These are phyloP conservation scores for Drosophila erecta DNA, from an alignment of 1,140 invertebrate species.

Conservation along the genomic window DNA sequence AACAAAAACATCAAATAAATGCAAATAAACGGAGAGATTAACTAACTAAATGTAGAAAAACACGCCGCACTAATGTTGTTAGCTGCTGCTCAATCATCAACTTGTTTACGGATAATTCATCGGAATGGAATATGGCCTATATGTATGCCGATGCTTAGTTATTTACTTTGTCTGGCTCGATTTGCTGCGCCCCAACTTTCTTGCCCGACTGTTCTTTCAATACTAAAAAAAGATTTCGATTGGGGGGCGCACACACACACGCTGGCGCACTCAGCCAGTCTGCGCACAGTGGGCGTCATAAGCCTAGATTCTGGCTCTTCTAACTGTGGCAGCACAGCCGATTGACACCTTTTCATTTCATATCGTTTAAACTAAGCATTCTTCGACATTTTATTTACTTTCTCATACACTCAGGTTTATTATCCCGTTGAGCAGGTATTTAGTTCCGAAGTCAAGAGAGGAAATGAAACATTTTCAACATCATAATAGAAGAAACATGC, in stretches of 20 bases:
- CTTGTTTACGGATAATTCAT: conserved; percentile 16
- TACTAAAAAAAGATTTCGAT: conserved; percentile 57
- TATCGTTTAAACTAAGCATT: too few relatives aligned
- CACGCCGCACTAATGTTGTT: conserved; percentile 14
- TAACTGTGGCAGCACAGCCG: too few relatives aligned
- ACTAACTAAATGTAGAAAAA: conserved; percentile 2
- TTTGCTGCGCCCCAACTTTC: conserved; percentile 55
- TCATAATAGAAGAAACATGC: neutral
- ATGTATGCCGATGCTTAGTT: conserved; percentile 37
- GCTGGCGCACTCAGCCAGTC: conserved; percentile 29
- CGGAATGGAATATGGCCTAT: conserved; percentile 18
- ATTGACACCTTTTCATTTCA: too few relatives aligned
- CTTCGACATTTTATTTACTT: too few relatives aligned
- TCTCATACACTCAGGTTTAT: too few relatives aligned
- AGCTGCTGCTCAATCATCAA: conserved; percentile 9
- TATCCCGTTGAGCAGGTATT: too few relatives aligned
- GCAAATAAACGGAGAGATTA: conserved; percentile 10
- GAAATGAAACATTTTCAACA: too few relatives aligned
- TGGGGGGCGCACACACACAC: conserved; percentile 32
- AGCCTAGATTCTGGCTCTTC: neutral
- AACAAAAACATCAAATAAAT: conserved; percentile 38
- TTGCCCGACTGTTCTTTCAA: conserved; percentile 57
- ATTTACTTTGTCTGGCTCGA: conserved; percentile 53
- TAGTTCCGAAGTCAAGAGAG: too few relatives aligned
- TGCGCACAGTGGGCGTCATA: conserved; percentile 15